Evolutionary conservation across 2,797 vertebrate genomes (phyloP), one percentile per base, ranked within the genome.

Genomic region (Notolabrus celidotus): DNA sequence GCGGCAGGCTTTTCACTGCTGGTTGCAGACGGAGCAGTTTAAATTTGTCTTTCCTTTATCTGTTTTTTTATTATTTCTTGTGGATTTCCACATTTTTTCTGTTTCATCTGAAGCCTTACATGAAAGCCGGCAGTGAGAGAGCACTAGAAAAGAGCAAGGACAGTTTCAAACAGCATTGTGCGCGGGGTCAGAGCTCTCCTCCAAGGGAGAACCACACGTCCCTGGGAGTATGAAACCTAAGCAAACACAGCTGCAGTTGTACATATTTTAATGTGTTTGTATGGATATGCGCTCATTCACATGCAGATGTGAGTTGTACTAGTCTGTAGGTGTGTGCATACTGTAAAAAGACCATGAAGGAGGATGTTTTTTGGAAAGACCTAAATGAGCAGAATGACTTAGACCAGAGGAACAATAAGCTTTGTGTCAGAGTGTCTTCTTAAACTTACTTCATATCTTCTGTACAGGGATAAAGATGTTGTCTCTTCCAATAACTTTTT

Each of bases 151-250:
- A 42, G 58, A 85, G 79, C 80, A 50, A 71, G 85, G 87, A 77
- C 84, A 61, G 79, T 87, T 86, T 88, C 74, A 89, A 91, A 80
- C 77, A 84, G 78, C 77, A 52, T 59, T 74, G 64, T 31, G 47
- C 83, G 68, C 63, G 63, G 73, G 85, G 90, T 92, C 90, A 88
- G 80, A 86, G 84, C 84, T 89, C 67, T 89, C 72, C 88, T 77
- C 63, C 7, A 14, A 83, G 84, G 88, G 76, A 62, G 79, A 87
- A 79, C 68, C 77, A 6, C 84, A 85, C 74, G 64, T 50, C 23
- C 72, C 71, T 22, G 80, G 61, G 68, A 83, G 79, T 34, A 63
- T 55, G 73, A 89, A 86, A 81, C 53, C 86, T 68, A 77, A 80
- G 80, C 83, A 83, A 90, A 88, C 73, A 75, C 91, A 92, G 90